Evolutionary conservation across 2,888 invertebrate genomes (phyloP), one percentile per base, ranked within the genome.

Genomic region (Pterobdella sp.): DNA sequence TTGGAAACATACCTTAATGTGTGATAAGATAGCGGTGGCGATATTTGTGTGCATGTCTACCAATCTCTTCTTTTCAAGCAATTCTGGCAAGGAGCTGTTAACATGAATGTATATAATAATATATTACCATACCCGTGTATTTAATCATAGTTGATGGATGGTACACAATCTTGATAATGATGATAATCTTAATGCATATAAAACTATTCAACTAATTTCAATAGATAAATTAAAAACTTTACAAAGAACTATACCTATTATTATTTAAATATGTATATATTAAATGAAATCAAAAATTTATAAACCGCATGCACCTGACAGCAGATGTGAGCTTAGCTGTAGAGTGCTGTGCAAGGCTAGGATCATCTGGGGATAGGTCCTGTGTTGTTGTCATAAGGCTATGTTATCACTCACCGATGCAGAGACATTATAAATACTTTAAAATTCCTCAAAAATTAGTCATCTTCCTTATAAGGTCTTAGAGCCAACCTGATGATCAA

Each of bases 31-130:
- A 29, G 86, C 84, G 49, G 97, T 98, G 1, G 98, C 98, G 76
- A 98, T 91, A 77, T 94, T 96, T 34, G 95, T 98, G 83, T 99
- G 98, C 92, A 96, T 93, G 82, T 98, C 98, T 79, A 99, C 94
- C 22, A 97, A 87, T 56, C 95, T 87, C 84, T 99, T 98, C 87
- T 93, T 94, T 84, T 97, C 97, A 84, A 98, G 88, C 35, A 99
- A 87, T 81, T 96, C 95, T 0, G 98, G 98, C 79, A 99, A 86
- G 0, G 94, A 95, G 83, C 82, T 80, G 74, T 35, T 72, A 74
- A 1, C 18, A 18, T 56, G 29, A 26, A 26, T n/a, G 7, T 2
- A 29, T 26, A 37, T 22, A 29, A 31, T 7, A 26, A 14, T 26
- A 68, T 7, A 64, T 18, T 64, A 64, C 10, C 14, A 22, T 22